These are phyloP conservation scores for Lophotis ruficrista DNA, from an alignment of 2,113 vertebrate species.

Conservation along the genomic window DNA sequence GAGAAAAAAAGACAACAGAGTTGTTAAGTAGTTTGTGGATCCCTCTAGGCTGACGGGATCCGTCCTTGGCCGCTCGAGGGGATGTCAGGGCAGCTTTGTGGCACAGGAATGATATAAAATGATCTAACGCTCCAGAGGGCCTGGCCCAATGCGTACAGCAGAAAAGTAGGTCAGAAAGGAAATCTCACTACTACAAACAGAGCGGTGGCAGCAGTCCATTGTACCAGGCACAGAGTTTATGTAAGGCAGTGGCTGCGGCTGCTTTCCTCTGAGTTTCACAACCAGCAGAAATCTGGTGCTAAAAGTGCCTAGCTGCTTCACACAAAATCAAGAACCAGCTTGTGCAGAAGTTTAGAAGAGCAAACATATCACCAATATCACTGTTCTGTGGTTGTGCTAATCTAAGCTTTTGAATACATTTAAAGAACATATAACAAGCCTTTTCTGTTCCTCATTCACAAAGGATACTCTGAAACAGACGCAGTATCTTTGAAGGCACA, in stretches of 20 bases:
- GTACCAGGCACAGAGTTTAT: slow-evolving; percentile 8
- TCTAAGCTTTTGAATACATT: not conserved
- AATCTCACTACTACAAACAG: slow-evolving; percentile 26
- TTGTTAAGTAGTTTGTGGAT: not conserved
- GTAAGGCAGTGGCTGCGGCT: slow-evolving; percentile 6
- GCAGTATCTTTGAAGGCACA: not conserved
- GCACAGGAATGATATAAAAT: not conserved
- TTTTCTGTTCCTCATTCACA: not conserved
- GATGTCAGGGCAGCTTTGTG: not conserved
- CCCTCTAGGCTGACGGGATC: not conserved
- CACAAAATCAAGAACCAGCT: not conserved
- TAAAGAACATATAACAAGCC: not conserved
- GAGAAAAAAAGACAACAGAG: not conserved
- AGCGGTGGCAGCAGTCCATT: slow-evolving; percentile 11
- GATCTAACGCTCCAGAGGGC: not conserved
- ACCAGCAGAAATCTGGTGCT: not conserved
- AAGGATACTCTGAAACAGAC: not conserved
- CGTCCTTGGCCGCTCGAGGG: not conserved
- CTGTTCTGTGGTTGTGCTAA: not conserved
- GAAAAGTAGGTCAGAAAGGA: slow-evolving; percentile 65
- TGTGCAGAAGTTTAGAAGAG: not conserved
- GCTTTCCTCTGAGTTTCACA: not conserved
- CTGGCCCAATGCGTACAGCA: not conserved
- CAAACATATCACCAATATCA: not conserved
- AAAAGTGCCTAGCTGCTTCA: not conserved